phyloP scores from a whole-genome alignment of 2,797 vertebrate species.

The Eidolon dupreanum region DNA sequence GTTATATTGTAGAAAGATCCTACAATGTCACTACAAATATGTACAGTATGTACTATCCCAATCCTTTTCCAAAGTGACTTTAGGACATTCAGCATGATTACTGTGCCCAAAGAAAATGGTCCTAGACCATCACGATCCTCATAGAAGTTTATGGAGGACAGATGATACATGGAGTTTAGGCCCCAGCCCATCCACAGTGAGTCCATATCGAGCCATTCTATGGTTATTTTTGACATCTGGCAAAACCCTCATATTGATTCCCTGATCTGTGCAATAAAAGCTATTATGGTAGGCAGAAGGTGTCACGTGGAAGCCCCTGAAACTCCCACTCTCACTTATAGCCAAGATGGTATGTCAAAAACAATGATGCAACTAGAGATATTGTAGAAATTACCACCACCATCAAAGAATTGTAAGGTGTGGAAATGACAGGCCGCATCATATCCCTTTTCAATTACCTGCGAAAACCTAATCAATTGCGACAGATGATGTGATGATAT shows the following conservation, averaged over 20 bases:
- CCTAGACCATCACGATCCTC: background rate
- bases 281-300: background rate
- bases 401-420: background rate
- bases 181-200: background rate
- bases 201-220: background rate
- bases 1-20: background rate
- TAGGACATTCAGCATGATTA: background rate
- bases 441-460: background rate
- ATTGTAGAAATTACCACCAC: background rate
- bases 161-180: background rate
- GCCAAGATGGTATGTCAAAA: background rate
- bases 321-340: background rate
- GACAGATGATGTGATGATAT: background rate
- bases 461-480: background rate
- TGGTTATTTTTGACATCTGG: background rate
- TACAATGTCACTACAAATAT: background rate
- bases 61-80: background rate
- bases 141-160: background rate
- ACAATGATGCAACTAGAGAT: background rate
- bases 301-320: background rate
- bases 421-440: background rate
- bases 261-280: background rate
- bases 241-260: background rate
- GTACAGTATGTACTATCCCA: background rate
- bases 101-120: background rate